Percentiles rank a stretch among this genome's conserved stretches.
Evolutionary conservation across 2,113 vertebrate species (phyloP).

Genomic region (rat (Rattus norvegicus)): DNA sequence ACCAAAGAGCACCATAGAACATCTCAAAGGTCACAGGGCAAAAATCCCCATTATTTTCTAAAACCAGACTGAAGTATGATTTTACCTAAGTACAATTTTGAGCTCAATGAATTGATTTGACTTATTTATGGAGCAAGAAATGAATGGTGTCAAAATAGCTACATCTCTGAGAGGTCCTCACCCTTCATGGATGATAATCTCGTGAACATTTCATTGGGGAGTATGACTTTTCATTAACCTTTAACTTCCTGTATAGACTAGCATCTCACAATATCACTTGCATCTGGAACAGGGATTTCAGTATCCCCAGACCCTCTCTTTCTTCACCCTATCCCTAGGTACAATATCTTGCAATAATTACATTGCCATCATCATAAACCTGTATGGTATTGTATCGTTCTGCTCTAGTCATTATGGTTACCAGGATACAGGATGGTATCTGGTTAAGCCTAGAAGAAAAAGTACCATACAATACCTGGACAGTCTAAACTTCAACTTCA

Average conservation of each 20-base stretch:
- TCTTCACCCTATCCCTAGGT: neutral
- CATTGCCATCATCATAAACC: neutral
- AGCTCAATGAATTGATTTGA: neutral
- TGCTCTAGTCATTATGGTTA: neutral
- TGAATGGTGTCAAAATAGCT: neutral
- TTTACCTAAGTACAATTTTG: neutral
- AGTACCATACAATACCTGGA: neutral
- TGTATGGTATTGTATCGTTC: neutral
- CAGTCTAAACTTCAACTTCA: neutral
- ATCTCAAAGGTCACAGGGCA: neutral
- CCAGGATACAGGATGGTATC: no score
- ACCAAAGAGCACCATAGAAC: neutral
- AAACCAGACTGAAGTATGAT: neutral
- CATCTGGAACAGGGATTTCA: neutral
- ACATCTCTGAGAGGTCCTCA: neutral
- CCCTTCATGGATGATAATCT: neutral
- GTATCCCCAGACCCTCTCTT: neutral
- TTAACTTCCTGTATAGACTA: neutral
- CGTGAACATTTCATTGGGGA: neutral
- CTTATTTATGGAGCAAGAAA: neutral
- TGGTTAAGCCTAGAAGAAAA: neutral
- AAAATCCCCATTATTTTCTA: neutral
- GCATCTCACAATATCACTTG: neutral
- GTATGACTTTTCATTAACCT: neutral
- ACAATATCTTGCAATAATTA: neutral